Base-by-base conservation (phyloP, 1,140 invertebrate genomes). In the Orius insidiosus region DNA sequence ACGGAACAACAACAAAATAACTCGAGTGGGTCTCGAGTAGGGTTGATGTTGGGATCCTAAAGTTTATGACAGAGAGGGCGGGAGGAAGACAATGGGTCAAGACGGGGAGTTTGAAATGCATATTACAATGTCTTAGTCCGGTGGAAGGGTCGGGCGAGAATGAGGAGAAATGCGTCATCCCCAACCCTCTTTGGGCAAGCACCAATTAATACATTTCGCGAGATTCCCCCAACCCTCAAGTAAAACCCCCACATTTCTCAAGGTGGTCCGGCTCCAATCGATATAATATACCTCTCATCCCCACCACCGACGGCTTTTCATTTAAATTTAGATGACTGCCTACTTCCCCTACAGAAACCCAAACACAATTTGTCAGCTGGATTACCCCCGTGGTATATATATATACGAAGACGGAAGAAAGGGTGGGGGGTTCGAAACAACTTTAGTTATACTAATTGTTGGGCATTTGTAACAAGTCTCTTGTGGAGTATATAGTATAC, bases 191-290 rank as follows among this genome's bases (percentile, higher is more conserved):
- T 40, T 35, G 35, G 39, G 49, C 49, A 50, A 41, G 52, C 50
- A 54, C 52, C 52, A 54, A 54, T 54, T 54, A 54, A 54, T 54
- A 54, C 52, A 54, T 54, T 48, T 54, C 52, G 50, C 47, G 52
- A 54, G 52, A 54, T 54, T 47, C 52, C 35, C 37, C 38, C 46
- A 45, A 34, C 35, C 46, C 50, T 39, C 40, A 18, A 24, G 24
- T 7, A 24, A 24, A 24, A 36, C 44, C 33, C 31, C 38, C 16
- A 8, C 33, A 16, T 44, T 52, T 38, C 46, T 46, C 52, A 54
- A 54, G 52, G 52, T 54, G 50, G 49, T 54, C 50, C 49, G 52
- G 49, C 52, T 47, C 46, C 46, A 54, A 54, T 54, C 52, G 52
- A 54, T 54, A 54, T 52, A 54, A 50, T 52, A 50, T 44, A 50